phyloP scores from a whole-genome alignment of 1,140 invertebrate species.

The Diabrotica virgifera region DNA sequence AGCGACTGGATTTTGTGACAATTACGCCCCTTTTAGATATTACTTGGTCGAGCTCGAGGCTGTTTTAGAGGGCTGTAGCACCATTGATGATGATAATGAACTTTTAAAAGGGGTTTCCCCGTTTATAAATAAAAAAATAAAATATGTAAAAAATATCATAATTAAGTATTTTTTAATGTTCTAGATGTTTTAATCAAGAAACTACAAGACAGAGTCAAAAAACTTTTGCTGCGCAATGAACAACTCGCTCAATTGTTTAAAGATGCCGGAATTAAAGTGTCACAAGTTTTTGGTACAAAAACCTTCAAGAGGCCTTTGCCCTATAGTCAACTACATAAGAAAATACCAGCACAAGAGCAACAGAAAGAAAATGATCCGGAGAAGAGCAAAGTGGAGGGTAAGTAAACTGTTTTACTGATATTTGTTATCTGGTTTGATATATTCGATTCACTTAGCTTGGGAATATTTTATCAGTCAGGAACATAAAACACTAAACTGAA shows the following conservation, averaged over 20 bases:
- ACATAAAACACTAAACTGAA: no score
- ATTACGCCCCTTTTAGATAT: no score
- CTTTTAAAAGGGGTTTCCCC: conserved; percentile 13
- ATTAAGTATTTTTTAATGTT: conserved; percentile 17
- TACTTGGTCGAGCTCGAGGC: no score
- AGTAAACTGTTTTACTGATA: no score
- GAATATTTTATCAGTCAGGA: no score
- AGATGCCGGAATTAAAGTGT: conserved; percentile 49
- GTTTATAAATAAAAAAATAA: no score
- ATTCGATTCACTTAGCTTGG: no score
- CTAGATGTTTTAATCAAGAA: conserved; percentile 43
- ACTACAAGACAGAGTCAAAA: conserved; percentile 48
- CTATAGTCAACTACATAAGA: conserved; percentile 28
- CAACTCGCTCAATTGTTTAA: conserved; percentile 49
- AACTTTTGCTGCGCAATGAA: conserved; percentile 49
- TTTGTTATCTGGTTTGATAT: no score
- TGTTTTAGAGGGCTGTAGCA: no score
- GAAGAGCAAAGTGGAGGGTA: conserved; percentile 40
- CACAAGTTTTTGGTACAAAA: conserved; percentile 24
- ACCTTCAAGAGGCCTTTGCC: no score
- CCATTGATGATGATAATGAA: not conserved
- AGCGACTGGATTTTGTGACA: no score
- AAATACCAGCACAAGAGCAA: conserved; percentile 34
- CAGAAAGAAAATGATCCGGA: conserved; percentile 27
- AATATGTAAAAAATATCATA: conserved; percentile 15